phyloP scores from a whole-genome alignment of 2,797 vertebrate genomes.

The Danio tinwini region DNA sequence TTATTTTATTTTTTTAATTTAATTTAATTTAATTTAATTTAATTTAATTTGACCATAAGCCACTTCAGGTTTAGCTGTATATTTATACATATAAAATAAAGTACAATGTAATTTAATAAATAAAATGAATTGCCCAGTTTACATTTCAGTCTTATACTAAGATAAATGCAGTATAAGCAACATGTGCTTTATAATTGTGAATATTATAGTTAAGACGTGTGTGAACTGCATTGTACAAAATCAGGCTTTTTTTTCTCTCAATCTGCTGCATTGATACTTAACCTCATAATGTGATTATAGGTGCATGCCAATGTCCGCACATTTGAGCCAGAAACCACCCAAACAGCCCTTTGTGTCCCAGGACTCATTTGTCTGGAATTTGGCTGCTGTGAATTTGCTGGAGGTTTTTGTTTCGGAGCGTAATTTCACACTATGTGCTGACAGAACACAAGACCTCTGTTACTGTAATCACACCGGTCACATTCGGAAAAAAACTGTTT shows the following conservation, averaged over 20 bases:
- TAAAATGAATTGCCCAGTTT: neutral
- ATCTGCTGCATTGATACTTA: constrained; percentile 54
- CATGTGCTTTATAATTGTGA: neutral
- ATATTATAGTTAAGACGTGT: neutral
- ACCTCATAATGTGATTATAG: constrained; percentile 63
- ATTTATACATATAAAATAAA: no score
- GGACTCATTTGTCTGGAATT: constrained; percentile 66
- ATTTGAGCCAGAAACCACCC: constrained; percentile 63
- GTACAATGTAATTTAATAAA: neutral
- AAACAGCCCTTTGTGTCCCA: constrained; percentile 62
- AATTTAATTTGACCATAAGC: no score
- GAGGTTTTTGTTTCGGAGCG: constrained; percentile 62
- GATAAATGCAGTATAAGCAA: neutral
- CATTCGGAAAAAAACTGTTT: constrained; percentile 25
- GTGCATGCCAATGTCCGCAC: constrained; percentile 59
- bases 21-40: no score
- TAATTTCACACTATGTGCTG: constrained; percentile 62
- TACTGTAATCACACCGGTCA: constrained; percentile 61
- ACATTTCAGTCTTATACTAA: neutral
- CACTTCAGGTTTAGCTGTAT: no score
- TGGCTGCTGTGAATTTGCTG: constrained; percentile 62
- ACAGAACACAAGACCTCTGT: constrained; percentile 61
- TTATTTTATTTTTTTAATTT: neutral
- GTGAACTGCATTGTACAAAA: neutral
- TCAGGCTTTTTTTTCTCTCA: constrained; percentile 21